Percentiles rank a stretch among this genome's conserved stretches.
Conservation (phyloP, 2,113 vertebrate species). For the Eleginops maclovinus region DNA sequence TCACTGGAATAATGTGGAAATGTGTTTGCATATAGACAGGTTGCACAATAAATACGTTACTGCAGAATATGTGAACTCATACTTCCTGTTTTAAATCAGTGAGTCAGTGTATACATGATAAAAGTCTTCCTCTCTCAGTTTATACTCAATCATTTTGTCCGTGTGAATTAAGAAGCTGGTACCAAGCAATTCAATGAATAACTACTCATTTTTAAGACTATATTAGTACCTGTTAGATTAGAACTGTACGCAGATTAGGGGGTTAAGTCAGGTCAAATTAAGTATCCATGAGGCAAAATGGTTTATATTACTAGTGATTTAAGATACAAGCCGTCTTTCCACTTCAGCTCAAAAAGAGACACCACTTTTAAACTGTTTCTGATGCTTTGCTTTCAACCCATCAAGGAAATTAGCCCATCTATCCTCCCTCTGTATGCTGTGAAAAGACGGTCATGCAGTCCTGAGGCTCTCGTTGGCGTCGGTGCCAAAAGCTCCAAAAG, state of each 20-base stretch:
- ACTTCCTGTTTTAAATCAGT: neutral
- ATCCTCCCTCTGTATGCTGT: conserved; percentile 38
- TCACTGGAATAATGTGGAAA: too few relatives aligned
- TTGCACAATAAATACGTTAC: neutral
- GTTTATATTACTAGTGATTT: neutral
- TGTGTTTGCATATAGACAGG: neutral
- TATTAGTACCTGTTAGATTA: too few relatives aligned
- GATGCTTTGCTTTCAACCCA: neutral
- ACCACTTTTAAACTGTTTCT: neutral
- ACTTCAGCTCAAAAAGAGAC: conserved; percentile 1
- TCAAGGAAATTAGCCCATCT: conserved; percentile 29
- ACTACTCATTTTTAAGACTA: too few relatives aligned
- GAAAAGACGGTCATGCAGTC: conserved; percentile 45
- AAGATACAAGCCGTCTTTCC: neutral
- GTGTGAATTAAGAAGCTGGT: too few relatives aligned
- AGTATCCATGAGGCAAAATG: neutral
- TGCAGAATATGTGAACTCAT: neutral
- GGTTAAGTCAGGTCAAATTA: neutral
- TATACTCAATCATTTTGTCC: too few relatives aligned
- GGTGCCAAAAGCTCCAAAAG: conserved; percentile 65
- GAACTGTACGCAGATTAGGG: too few relatives aligned
- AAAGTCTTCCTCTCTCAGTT: too few relatives aligned
- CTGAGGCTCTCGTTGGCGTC: conserved; percentile 36
- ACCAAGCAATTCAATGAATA: too few relatives aligned
- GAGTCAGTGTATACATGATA: too few relatives aligned